Base-by-base conservation (phyloP, 2,113 vertebrate genomes). In the Colossoma macropomum region DNA sequence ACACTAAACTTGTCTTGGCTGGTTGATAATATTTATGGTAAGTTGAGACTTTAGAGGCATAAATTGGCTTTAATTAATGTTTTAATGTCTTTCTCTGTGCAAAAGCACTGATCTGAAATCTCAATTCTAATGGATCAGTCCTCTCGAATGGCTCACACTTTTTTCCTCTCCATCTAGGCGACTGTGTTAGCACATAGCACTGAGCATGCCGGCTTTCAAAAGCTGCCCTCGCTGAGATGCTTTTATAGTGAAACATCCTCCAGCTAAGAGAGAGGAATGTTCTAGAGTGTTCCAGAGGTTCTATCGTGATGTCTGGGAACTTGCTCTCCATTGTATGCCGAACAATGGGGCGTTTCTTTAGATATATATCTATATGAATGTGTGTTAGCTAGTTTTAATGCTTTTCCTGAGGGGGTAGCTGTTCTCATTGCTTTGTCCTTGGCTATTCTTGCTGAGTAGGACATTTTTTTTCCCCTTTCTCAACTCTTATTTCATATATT, bases 361-460 rank as follows among this genome's bases (percentile, higher is more conserved):
- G 15, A 27, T 41, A 10, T 80, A 23, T 32, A 56, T 10, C 0
- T 52, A n/a, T 21, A n/a, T 38, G 30, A 41, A 34, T 72, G 78
- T 45, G 25, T 56, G 17, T 8, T 6, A 12, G 68, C 5, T 45
- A 4, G 13, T 34, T 65, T 65, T 52, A 41, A 81, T 75, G 38
- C n/a, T 10, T 76, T 69, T 69, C 75, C 45, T 38, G 54, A 15
- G 60, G 38, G 21, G 66, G 34, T 38, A n/a, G 25, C 48, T 56
- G 32, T 19, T 48, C 30, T 17, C 25, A 10, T 30, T 70, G 32
- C 66, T 80, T 71, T 59, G 77, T 70, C 50, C 63, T 70, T 52
- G 2, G 21, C 50, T 28, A 52, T 79, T 59, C 66, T 70, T 70
- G 66, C 77, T 70, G 77, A 79, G n/a, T 15, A 16, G 41, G 77